phyloP scores from a whole-genome alignment of 2,113 vertebrate genomes.

The Callorhinus ursinus region DNA sequence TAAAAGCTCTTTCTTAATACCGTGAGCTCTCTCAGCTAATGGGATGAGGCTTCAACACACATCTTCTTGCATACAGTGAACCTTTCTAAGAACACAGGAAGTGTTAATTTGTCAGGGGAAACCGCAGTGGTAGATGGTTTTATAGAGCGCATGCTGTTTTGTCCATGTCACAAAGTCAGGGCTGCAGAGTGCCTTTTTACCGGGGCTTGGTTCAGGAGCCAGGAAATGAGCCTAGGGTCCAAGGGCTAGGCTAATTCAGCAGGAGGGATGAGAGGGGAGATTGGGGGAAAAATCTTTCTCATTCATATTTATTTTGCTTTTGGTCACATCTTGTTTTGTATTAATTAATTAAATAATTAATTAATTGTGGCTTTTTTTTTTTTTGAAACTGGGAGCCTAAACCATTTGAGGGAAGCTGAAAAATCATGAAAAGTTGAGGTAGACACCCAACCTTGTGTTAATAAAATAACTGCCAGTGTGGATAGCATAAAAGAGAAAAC shows the following conservation, averaged over 20 bases:
- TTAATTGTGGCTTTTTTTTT: background rate
- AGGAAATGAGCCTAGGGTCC: background rate
- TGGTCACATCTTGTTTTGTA: background rate
- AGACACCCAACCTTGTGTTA: background rate
- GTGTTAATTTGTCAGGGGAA: slow-evolving; percentile 14
- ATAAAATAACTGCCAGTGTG: background rate
- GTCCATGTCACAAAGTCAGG: background rate
- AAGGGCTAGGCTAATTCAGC: background rate
- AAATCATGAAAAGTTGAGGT: background rate
- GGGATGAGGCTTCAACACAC: background rate
- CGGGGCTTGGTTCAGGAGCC: background rate
- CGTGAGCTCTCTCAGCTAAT: background rate
- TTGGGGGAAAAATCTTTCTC: background rate
- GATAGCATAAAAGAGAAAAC: background rate
- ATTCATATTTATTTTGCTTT: background rate
- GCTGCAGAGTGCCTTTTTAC: background rate
- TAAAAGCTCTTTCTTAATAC: background rate
- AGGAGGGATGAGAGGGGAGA: background rate
- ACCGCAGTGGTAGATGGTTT: background rate
- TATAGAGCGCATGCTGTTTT: background rate
- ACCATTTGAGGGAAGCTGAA: background rate
- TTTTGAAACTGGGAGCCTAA: background rate
- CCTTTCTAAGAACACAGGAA: background rate
- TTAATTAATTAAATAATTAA: background rate
- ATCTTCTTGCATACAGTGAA: background rate